phyloP scores from a whole-genome alignment of 2,797 vertebrate genomes.

The Acanthopagrus latus region DNA sequence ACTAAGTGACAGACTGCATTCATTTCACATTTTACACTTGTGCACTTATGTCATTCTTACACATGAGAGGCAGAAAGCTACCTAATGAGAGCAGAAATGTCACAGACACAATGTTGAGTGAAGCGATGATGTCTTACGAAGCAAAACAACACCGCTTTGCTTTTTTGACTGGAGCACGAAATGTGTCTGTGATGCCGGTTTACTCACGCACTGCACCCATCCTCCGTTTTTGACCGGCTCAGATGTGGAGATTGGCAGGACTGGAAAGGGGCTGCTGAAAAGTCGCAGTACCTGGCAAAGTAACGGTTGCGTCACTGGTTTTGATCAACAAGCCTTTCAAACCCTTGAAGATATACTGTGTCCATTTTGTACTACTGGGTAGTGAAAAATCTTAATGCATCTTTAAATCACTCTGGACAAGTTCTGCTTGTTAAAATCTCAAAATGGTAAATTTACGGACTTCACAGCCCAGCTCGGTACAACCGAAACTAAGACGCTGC shows the following conservation, averaged over 20 bases:
- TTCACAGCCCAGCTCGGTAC: background rate
- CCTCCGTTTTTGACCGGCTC: slow-evolving; percentile 8
- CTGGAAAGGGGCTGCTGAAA: background rate
- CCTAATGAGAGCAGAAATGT: slow-evolving; percentile 5
- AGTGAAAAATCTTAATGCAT: slow-evolving; percentile 50
- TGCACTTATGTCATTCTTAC: slow-evolving; percentile 6
- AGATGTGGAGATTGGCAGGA: background rate
- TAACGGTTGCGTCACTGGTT: slow-evolving; percentile 32
- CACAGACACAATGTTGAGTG: background rate
- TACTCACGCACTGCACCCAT: background rate
- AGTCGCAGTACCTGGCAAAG: slow-evolving; percentile 34
- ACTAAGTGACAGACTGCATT: background rate
- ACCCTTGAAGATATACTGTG: slow-evolving; percentile 27
- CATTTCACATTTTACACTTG: background rate
- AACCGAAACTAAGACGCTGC: background rate
- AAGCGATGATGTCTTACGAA: background rate
- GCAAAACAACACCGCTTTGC: background rate
- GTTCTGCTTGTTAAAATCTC: slow-evolving; percentile 49
- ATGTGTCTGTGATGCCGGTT: background rate
- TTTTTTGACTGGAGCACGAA: slow-evolving; percentile 5
- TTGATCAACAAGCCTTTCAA: slow-evolving; percentile 53
- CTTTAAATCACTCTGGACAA: slow-evolving; percentile 50
- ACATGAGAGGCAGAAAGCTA: background rate
- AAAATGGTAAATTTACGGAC: slow-evolving; percentile 43
- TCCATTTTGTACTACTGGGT: slow-evolving; percentile 30